A percentile compares a stretch with the other conserved stretches of the same genome.
Conservation (phyloP, 2,113 vertebrate genomes). For the Sorex araneus region DNA sequence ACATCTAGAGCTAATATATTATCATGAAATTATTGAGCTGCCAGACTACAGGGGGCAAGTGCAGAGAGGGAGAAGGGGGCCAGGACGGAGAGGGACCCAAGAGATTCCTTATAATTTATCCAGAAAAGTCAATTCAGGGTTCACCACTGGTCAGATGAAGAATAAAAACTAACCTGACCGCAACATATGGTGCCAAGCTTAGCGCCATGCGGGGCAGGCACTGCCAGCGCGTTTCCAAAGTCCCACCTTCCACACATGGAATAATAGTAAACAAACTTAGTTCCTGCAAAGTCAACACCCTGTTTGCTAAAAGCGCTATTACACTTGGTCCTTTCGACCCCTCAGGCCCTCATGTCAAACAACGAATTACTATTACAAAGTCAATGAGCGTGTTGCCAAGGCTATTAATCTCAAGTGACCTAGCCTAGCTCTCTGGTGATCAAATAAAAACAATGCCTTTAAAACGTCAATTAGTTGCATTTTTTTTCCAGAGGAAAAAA, state of each 20-base stretch:
- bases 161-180: neutral
- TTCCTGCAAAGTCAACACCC: neutral
- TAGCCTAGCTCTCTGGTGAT: neutral
- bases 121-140: neutral
- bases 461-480: conserved; percentile 37
- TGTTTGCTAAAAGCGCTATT: neutral
- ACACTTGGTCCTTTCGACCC: too few species aligned
- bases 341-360: neutral
- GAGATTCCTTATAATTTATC: neutral
- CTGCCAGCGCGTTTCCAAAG: conserved; percentile 29
- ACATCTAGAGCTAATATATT: neutral
- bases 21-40: neutral
- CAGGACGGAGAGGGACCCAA: too few species aligned
- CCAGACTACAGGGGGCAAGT: neutral
- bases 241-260: neutral
- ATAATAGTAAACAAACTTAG: neutral
- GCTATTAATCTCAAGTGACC: conserved; percentile 18
- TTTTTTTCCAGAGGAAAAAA: conserved; percentile 44
- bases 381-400: neutral
- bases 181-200: neutral
- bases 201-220: neutral
- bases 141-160: neutral
- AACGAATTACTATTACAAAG: neutral
- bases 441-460: conserved; percentile 45
- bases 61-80: too few species aligned